Base-by-base conservation (phyloP, 1,140 invertebrate genomes). In the Ceratina calcarata region DNA sequence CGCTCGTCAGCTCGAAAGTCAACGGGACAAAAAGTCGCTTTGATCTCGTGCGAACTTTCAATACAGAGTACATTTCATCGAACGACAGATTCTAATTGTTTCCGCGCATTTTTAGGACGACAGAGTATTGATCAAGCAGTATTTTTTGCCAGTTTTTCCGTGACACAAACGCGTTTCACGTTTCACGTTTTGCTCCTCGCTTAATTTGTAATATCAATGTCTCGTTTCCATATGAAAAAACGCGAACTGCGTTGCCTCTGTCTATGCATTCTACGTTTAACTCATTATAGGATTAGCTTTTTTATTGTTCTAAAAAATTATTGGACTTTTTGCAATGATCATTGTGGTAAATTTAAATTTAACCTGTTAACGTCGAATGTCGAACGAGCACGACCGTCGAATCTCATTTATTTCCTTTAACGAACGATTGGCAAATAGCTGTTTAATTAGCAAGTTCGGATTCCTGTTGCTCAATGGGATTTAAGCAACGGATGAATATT, bases 41-140 rank as follows among this genome's bases (percentile, higher is more conserved):
- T 74, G 60, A 53, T 74, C 49, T 74, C 49, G 24, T 20, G 3
- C 2, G 18, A 24, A 27, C 15, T 74, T 51, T 64, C 32, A 60
- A 73, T 12, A n/a, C 32, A 16, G 57, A 75, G 15, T 51, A 27
- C 60, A 49, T 64, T 55, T 67, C 55, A 20, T 12, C 13, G 3
- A 22, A 16, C 53, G 37, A 45, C 37, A 45, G 53, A 76, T 27
- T 32, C 32, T 4, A 8, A 32, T 45, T 45, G 62, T n/a, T 66
- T 12, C 4, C 3, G 20, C 3, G 16, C 37, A 3, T 67, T 58
- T 45, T 67, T 15, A 45, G 37, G 0, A 6, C 37, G 37, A 16
- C 2, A 15, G 72, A 66, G 72, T 67, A 51, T 68, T 15, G 67
- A 69, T 32, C 51, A 27, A 18, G 2, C 16, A 1, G 0, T 16